Evolutionary conservation across 1,140 invertebrate species (phyloP).

Genomic region (Mactra quadrangularis): DNA sequence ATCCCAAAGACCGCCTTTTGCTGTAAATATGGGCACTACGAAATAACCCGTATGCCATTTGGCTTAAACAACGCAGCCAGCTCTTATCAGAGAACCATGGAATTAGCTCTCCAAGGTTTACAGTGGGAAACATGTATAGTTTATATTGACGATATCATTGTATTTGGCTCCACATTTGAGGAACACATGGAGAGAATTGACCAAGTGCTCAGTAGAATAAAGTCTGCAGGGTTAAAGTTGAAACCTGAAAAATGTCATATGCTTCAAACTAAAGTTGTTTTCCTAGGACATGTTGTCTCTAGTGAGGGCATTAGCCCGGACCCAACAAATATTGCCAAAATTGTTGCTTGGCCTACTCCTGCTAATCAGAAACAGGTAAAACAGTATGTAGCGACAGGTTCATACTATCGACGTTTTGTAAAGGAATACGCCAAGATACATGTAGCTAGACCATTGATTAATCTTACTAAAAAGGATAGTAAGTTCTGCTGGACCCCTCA

Average conservation of each 20-base stretch:
- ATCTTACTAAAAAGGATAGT: constrained; percentile 19
- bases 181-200: constrained; percentile 2
- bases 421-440: too few species aligned
- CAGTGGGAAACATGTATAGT: constrained; percentile 44
- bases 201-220: not conserved
- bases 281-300: constrained; percentile 56
- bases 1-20: constrained; percentile 74
- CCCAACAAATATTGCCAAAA: constrained; percentile 20
- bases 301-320: constrained; percentile 28
- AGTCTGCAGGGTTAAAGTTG: constrained; percentile 38
- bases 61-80: not conserved
- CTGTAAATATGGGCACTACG: not conserved
- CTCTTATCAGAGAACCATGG: constrained; percentile 11
- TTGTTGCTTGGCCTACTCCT: constrained; percentile 57
- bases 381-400: constrained; percentile 63
- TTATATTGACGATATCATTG: constrained; percentile 64
- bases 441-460: too few species aligned
- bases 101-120: constrained; percentile 37
- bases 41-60: not conserved
- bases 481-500: constrained; percentile 40
- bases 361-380: constrained; percentile 51
- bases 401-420: too few species aligned
- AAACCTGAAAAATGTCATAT: constrained; percentile 44
- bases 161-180: constrained; percentile 18
- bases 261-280: constrained; percentile 62